Evolutionary conservation across 1,140 invertebrate genomes (phyloP).

Genomic region (Whitmania pigra): DNA sequence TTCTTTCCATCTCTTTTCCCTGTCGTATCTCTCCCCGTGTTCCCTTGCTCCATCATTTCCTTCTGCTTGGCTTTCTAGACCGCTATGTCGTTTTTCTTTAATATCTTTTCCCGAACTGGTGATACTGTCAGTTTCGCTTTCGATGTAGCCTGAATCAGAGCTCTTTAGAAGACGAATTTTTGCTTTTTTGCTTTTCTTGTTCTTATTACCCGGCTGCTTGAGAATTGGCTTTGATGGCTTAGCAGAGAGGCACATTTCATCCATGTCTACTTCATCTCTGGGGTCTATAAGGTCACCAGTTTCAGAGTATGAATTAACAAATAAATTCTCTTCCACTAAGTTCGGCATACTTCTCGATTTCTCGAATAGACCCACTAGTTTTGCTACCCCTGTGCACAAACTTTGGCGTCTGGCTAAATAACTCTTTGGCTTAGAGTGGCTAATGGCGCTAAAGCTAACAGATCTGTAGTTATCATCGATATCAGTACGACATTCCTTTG

Average conservation of each 20-base stretch:
- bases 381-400: background rate
- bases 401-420: background rate
- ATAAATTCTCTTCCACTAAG: constrained; percentile 12
- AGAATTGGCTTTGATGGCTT: constrained; percentile 1
- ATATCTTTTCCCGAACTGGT: background rate
- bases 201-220: background rate
- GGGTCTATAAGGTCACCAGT: background rate
- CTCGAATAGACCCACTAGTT: constrained; percentile 9
- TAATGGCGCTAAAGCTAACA: background rate
- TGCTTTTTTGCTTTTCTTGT: background rate
- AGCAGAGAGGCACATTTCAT: background rate
- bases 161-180: constrained; percentile 7
- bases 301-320: constrained; percentile 9
- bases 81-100: too few species aligned
- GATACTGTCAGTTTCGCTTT: constrained; percentile 13
- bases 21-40: too few species aligned
- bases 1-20: too few species aligned
- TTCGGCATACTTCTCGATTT: constrained; percentile 14
- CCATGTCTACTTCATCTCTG: background rate
- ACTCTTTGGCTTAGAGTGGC: background rate
- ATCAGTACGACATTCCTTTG: background rate
- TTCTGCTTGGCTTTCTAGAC: too few species aligned
- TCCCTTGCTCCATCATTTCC: too few species aligned
- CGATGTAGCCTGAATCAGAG: constrained; percentile 17
- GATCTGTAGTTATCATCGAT: background rate